Evolutionary conservation across 2,113 vertebrate genomes (phyloP), one percentile per base, ranked within the genome.

Genomic region (Larimichthys polyactis): DNA sequence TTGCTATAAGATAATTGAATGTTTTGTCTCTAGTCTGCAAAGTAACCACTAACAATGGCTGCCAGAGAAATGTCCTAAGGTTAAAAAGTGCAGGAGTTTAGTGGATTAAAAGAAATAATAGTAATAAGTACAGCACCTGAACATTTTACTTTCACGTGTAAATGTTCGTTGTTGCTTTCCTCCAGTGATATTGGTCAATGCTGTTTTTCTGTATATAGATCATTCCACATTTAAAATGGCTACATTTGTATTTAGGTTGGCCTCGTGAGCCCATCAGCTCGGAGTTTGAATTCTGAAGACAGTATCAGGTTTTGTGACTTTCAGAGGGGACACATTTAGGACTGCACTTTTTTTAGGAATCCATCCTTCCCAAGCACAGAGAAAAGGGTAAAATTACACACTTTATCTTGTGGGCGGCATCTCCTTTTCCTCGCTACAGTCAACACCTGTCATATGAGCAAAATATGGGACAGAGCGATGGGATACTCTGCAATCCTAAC

Each of bases 401-500:
- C 79, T 71, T 36, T 17, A 29, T 24, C 22, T 67, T 44, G 46
- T 52, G 16, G 68, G 63, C 54, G 71, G 43, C 29, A 40, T 40
- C 32, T 64, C 52, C 17, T 73, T 78, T 64, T 54, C 55, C 62
- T 82, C 54, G 43, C 32, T 36, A 51, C 29, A 54, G 71, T 69
- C 60, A 55, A 22, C 40, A 49, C n/a, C 67, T 80, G 78, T 66
- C 73, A 60, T 79, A 65, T 66, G 32, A 85, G 46, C 62, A 40
- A 20, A 69, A 60, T 63, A 36, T 32, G 52, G 58, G 63, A 54
- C 70, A 58, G 70, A 64, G 57, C 65, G 65, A 74, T 24, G 49
- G 85, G 81, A 84, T 59, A 54, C 71, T 89, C 78, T 77, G 75
- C 78, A 80, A 77, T 70, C 80, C 69, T 17, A 48, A 55, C 1